A percentile compares a stretch with the other conserved stretches of the same genome.
phyloP scores from a whole-genome alignment of 2,113 vertebrate species.

The Tragulus kanchil region DNA sequence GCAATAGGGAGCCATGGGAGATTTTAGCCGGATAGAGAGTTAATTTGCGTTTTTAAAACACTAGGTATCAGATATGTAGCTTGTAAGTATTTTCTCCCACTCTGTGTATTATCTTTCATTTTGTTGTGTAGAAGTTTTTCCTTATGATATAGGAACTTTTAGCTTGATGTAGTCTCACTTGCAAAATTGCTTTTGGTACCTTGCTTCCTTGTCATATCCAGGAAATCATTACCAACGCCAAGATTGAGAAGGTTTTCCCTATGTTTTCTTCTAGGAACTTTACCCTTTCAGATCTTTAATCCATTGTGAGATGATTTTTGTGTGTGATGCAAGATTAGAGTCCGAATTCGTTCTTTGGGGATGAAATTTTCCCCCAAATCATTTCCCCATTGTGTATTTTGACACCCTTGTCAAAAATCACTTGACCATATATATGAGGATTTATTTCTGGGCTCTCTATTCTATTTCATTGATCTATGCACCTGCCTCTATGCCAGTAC shows the following conservation, averaged over 20 bases:
- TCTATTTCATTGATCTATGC: not conserved
- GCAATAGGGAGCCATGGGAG: not conserved
- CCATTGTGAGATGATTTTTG: not conserved
- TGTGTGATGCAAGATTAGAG: not conserved
- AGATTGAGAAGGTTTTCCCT: not conserved
- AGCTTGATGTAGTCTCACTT: not conserved
- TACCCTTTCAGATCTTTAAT: not conserved
- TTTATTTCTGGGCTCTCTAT: not conserved
- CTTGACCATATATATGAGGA: not conserved
- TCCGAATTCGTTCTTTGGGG: not conserved
- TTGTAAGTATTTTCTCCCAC: not conserved
- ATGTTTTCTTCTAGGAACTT: not conserved
- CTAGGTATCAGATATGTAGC: not conserved
- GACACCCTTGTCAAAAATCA: not conserved
- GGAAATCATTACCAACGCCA: not conserved
- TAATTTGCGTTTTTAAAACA: slow-evolving; percentile 1
- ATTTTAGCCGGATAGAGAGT: not conserved
- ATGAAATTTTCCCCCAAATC: not conserved
- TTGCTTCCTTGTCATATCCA: not conserved
- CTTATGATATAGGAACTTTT: not conserved
- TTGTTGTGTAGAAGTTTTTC: not conserved
- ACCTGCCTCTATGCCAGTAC: not conserved
- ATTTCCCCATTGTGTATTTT: not conserved
- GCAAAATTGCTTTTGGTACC: not conserved
- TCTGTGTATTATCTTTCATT: not conserved